phyloP scores from a whole-genome alignment of 2,888 invertebrate species.

The Tachina lurida region DNA sequence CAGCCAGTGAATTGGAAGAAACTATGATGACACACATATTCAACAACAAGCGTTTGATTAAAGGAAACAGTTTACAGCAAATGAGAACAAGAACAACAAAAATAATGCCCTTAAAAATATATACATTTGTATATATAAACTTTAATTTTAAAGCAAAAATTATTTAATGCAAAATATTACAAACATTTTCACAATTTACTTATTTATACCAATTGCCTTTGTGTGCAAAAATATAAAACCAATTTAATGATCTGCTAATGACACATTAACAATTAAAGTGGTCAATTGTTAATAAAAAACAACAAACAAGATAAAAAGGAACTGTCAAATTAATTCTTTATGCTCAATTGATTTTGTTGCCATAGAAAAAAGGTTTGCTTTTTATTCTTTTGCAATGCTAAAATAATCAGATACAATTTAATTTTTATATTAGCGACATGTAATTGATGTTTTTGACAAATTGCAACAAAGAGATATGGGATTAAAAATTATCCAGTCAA shows the following conservation, averaged over 20 bases:
- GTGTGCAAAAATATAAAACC: not conserved
- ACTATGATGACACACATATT: conserved; percentile 45
- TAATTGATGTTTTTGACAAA: conserved; percentile 51
- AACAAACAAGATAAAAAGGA: not conserved
- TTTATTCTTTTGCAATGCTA: not conserved
- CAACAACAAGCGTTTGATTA: conserved; percentile 22
- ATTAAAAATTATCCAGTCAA: not conserved
- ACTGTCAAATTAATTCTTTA: not conserved
- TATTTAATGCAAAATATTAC: no score
- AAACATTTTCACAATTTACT: not conserved
- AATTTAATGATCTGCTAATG: conserved; percentile 34
- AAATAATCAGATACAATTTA: conserved; percentile 26
- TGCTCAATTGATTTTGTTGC: conserved; percentile 28
- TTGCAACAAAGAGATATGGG: conserved; percentile 15
- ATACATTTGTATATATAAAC: not conserved
- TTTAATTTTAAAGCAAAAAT: no score
- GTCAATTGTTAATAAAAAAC: conserved; percentile 16
- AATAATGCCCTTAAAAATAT: not conserved
- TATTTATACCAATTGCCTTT: not conserved
- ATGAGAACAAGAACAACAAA: conserved; percentile 16
- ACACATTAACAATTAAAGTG: conserved; percentile 36
- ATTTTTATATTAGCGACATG: conserved; percentile 33
- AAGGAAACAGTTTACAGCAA: conserved; percentile 24
- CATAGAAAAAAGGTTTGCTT: not conserved
- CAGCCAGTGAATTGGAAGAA: conserved; percentile 61